Evolutionary conservation across 2,888 invertebrate genomes (phyloP).

Genomic region (Leptopilina drosophilae): DNA sequence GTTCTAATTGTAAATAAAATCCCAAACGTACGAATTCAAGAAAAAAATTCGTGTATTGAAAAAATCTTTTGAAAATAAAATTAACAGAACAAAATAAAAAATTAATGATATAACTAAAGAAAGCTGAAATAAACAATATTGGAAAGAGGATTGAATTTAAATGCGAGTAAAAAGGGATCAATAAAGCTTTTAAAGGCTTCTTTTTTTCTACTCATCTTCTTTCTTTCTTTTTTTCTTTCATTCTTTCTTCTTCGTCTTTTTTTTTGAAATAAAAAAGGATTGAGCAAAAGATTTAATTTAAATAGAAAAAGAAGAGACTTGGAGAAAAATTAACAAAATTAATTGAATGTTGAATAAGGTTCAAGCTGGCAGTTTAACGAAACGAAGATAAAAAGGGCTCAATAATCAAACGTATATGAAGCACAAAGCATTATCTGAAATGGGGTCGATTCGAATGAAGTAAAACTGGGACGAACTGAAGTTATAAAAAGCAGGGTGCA

Average conservation of each 20-base stretch:
- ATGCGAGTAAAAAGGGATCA: conserved; percentile 12
- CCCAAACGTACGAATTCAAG: too few species aligned
- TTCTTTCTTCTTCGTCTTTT: too few species aligned
- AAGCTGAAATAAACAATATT: conserved; percentile 12
- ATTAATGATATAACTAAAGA: neutral
- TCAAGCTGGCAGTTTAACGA: conserved; percentile 8
- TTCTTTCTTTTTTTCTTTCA: too few species aligned
- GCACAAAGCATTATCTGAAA: conserved; percentile 26
- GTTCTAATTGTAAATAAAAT: too few species aligned
- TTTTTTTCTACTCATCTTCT: too few species aligned
- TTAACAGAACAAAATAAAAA: neutral
- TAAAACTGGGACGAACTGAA: conserved; percentile 14
- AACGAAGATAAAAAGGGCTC: conserved; percentile 25
- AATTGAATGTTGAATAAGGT: conserved; percentile 28
- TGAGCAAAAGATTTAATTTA: conserved; percentile 2
- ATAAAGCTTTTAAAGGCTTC: conserved; percentile 7
- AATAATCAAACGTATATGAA: conserved; percentile 33
- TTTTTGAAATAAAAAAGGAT: neutral
- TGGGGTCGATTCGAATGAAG: conserved; percentile 24
- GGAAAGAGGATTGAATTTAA: conserved; percentile 17
- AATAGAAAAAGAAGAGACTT: conserved; percentile 13
- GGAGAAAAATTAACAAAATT: conserved; percentile 25
- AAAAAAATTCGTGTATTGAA: too few species aligned
- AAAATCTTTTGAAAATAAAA: too few species aligned
- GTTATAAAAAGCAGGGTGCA: conserved; percentile 28